These are phyloP conservation scores for Eustalomyia histrio DNA, from an alignment of 2,888 invertebrate species.

Conservation along the genomic window DNA sequence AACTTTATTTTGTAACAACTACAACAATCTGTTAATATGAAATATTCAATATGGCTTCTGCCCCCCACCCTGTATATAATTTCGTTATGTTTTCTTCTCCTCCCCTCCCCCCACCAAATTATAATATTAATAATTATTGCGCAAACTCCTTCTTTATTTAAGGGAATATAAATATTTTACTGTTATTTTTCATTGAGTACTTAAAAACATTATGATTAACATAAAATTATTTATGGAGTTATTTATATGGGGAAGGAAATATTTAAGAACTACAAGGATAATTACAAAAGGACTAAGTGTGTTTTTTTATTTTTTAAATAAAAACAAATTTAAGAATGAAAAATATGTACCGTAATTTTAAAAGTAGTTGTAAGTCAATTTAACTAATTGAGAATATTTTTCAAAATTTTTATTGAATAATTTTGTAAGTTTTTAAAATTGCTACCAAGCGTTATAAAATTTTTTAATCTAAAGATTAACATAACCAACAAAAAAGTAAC, in stretches of 20 bases:
- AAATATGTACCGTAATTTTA: too few relatives aligned
- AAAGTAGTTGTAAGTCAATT: too few relatives aligned
- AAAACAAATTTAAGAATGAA: too few relatives aligned
- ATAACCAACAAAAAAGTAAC: too few relatives aligned
- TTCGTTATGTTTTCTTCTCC: not conserved
- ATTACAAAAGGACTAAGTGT: too few relatives aligned
- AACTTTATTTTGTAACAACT: not conserved
- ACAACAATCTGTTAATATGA: conserved; percentile 46
- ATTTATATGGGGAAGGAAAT: conserved; percentile 2
- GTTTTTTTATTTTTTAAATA: too few relatives aligned
- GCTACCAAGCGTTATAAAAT: too few relatives aligned
- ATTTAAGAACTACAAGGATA: not conserved
- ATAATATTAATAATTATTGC: conserved; percentile 15
- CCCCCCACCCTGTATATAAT: conserved; percentile 3
- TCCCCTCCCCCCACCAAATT: not conserved
- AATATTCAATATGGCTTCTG: conserved; percentile 62
- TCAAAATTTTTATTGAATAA: too few relatives aligned
- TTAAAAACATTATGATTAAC: conserved; percentile 42
- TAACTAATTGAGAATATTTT: too few relatives aligned
- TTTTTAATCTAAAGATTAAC: too few relatives aligned
- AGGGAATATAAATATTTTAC: not conserved
- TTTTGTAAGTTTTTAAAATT: too few relatives aligned
- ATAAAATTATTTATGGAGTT: conserved; percentile 13
- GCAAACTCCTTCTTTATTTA: not conserved
- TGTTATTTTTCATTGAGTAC: conserved; percentile 36